Evolutionary conservation across 2,113 vertebrate genomes (phyloP), one percentile per base, ranked within the genome.

Genomic region (Notothenia rossii): DNA sequence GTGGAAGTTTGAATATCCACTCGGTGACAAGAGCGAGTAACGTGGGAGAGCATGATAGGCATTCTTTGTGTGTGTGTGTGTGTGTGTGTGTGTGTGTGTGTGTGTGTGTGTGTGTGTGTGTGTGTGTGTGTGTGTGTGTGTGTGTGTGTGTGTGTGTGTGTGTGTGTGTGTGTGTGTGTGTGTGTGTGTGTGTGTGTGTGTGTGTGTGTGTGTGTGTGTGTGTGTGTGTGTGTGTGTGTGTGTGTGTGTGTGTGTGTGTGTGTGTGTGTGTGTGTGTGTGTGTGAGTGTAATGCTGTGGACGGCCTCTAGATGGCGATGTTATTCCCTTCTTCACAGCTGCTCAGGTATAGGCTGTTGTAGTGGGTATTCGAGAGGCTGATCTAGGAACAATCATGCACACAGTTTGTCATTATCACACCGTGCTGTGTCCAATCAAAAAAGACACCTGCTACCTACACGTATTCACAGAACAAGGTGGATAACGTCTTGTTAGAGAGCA

Each of bases 291-390:
- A 51, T 77, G 59, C 64, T 15, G 67, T 4, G 0, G 29, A 4
- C 0, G 2, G 63, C 91, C 94, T 92, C 88, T 92, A 90, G 94
- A 92, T 94, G 94, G 93, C 89, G 90, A 75, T 93, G 77, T 91
- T 88, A 89, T 90, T 88, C 92, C 90, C 93, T 63, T 73, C 40
- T 92, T 88, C 53, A 18, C 65, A 25, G 48, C 18, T 10, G 0
- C 77, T 17, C 73, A 0, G 11, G 49, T 49, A 0, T 65, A n/a
- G n/a, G 60, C 50, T 2, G 48, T 40, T 77, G 36, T 45, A 25
- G 63, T 55, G 50, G 54, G 43, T 77, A n/a, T 77, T 64, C 18
- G 48, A 54, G 58, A 73, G 71, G 14, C 66, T 63, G 51, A 82
- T n/a, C n/a, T 13, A 48, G 53, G 64, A 17, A 60, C 60, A 43